Evolutionary conservation across 2,888 invertebrate species (phyloP).

Genomic region (Geotrupes spiniger): DNA sequence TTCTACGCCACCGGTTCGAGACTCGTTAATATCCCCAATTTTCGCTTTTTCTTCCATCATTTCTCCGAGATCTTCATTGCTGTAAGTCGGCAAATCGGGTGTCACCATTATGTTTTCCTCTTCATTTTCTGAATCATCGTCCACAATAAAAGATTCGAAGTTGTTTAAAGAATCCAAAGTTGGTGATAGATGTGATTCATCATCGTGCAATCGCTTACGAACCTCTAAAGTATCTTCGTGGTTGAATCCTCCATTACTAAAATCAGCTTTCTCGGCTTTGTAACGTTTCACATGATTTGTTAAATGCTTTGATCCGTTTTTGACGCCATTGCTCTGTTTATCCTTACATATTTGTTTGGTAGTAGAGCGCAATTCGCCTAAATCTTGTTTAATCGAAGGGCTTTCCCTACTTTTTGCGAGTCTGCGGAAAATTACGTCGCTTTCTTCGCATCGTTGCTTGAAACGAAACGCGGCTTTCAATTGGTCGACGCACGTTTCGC

Average conservation of each 20-base stretch:
- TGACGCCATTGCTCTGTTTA: background rate
- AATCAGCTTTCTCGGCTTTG: slow-evolving; percentile 50
- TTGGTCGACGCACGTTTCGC: slow-evolving; percentile 43
- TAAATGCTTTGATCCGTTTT: slow-evolving; percentile 42
- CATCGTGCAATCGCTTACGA: slow-evolving; percentile 46
- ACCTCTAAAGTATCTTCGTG: slow-evolving; percentile 47
- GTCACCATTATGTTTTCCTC: slow-evolving; percentile 22
- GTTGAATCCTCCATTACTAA: slow-evolving; percentile 50
- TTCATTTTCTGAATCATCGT: slow-evolving; percentile 21
- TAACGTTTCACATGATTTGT: slow-evolving; percentile 45
- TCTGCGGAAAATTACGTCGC: slow-evolving; percentile 42
- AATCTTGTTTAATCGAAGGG: slow-evolving; percentile 14
- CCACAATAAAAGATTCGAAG: slow-evolving; percentile 37
- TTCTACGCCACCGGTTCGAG: slow-evolving; percentile 9
- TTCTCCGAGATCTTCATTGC: slow-evolving; percentile 23
- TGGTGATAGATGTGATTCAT: slow-evolving; percentile 40
- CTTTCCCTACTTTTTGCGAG: slow-evolving; percentile 39
- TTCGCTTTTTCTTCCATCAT: slow-evolving; percentile 22
- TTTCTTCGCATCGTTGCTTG: slow-evolving; percentile 45
- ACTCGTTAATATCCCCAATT: slow-evolving; percentile 18
- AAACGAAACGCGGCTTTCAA: slow-evolving; percentile 44
- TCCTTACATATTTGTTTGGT: background rate
- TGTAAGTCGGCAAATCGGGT: slow-evolving; percentile 22
- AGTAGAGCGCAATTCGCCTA: background rate
- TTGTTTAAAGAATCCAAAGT: slow-evolving; percentile 49